Evolutionary conservation across 1,140 invertebrate species (phyloP).

Genomic region (Sinonovacula constricta): DNA sequence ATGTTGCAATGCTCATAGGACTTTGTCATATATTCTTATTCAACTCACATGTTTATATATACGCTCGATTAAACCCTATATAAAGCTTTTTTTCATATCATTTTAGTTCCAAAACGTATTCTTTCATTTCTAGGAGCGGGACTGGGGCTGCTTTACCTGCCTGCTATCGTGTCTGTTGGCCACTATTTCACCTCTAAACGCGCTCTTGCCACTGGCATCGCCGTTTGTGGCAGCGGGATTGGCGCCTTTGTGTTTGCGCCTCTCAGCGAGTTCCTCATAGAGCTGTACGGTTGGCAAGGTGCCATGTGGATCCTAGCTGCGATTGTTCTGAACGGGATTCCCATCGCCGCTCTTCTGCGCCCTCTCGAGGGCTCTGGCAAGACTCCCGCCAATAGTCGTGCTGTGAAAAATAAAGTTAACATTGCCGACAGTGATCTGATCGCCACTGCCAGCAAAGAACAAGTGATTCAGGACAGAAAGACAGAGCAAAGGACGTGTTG

Average conservation of each 20-base stretch:
- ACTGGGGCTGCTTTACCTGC: conserved; percentile 99
- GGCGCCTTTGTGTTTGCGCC: conserved; percentile 87
- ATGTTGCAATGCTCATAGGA: too few relatives aligned
- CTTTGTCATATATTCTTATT: too few relatives aligned
- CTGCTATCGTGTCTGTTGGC: conserved; percentile 97
- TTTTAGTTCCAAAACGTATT: too few relatives aligned
- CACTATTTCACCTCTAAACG: conserved; percentile 99
- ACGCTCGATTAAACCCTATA: too few relatives aligned
- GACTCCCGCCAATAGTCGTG: too few relatives aligned
- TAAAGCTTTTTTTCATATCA: too few relatives aligned
- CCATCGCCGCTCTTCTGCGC: conserved; percentile 89
- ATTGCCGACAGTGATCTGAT: too few relatives aligned
- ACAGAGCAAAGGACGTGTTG: conserved; percentile 15
- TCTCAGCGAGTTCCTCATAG: conserved; percentile 83
- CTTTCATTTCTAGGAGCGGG: conserved; percentile 79
- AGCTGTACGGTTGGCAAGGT: conserved; percentile 84
- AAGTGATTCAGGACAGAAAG: too few relatives aligned
- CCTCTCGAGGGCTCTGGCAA: too few relatives aligned
- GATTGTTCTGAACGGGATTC: conserved; percentile 86
- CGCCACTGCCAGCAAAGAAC: too few relatives aligned
- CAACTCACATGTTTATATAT: too few relatives aligned
- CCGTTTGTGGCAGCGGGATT: conserved; percentile 96
- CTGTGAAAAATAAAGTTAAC: too few relatives aligned
- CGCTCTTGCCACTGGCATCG: conserved; percentile 98
- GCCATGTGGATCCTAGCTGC: conserved; percentile 88